Evolutionary conservation across 2,888 invertebrate genomes (phyloP).

Genomic region (Papilio protenor): DNA sequence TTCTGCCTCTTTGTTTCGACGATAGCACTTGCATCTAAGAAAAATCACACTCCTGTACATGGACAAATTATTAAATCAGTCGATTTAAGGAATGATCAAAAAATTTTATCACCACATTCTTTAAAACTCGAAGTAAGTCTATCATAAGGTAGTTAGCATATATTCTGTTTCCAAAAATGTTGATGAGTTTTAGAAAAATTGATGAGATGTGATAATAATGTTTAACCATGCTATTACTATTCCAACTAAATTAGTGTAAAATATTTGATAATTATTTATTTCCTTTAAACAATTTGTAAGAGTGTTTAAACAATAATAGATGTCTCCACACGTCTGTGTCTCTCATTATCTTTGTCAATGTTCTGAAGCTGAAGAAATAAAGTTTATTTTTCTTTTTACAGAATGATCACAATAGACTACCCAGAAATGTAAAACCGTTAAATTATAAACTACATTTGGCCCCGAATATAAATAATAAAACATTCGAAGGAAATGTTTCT

Average conservation of each 20-base stretch:
- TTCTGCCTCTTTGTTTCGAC: constrained; percentile 81
- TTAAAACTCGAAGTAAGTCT: constrained; percentile 21
- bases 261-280: neutral
- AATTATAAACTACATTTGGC: constrained; percentile 88
- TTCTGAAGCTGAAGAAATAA: neutral
- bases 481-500: constrained; percentile 82
- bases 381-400: constrained; percentile 52
- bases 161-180: neutral
- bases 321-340: neutral
- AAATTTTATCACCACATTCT: neutral
- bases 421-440: constrained; percentile 83
- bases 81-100: neutral
- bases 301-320: no score
- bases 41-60: constrained; percentile 28
- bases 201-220: neutral
- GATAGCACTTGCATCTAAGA: constrained; percentile 71
- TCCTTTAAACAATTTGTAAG: neutral
- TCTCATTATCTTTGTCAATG: neutral
- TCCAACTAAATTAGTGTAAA: no score
- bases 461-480: constrained; percentile 85
- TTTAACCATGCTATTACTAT: no score
- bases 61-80: neutral
- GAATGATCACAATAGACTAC: constrained; percentile 73
- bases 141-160: neutral
- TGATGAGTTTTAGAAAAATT: no score